phyloP scores from a whole-genome alignment of 1,140 invertebrate genomes.

The Riptortus pedestris region DNA sequence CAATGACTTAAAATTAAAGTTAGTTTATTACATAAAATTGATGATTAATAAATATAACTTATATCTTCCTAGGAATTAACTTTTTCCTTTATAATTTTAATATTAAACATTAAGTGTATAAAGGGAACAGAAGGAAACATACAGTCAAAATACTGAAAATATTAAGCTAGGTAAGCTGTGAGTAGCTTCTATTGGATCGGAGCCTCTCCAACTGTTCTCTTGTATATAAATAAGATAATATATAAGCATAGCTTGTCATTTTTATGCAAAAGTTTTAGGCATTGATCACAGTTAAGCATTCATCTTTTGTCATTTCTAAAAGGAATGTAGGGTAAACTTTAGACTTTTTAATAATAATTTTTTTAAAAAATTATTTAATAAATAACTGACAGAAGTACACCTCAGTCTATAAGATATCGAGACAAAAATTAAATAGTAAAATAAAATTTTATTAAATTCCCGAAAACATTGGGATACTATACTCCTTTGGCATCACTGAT shows the following conservation, averaged over 20 bases:
- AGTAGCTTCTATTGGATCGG: background rate
- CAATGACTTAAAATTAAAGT: conserved; percentile 6
- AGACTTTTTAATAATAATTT: background rate
- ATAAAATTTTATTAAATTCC: conserved; percentile 13
- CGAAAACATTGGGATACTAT: conserved; percentile 3
- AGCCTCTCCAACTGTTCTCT: background rate
- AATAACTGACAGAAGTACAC: conserved; percentile 20
- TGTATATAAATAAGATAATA: conserved; percentile 9
- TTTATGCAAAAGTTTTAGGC: conserved; percentile 9
- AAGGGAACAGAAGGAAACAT: background rate
- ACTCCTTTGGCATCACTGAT: background rate
- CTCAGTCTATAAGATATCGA: conserved; percentile 25
- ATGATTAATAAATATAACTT: conserved; percentile 13
- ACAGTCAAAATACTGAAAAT: background rate
- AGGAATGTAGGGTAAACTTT: conserved; percentile 19
- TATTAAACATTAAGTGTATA: background rate
- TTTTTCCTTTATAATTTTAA: background rate
- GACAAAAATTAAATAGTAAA: conserved; percentile 11
- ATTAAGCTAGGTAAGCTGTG: background rate
- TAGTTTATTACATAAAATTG: conserved; percentile 12
- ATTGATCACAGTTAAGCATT: conserved; percentile 19
- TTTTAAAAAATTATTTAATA: conserved; percentile 8
- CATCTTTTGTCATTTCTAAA: conserved; percentile 19
- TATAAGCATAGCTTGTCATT: background rate
- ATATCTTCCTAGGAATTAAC: conserved; percentile 2